Percentiles rank a stretch among this genome's conserved stretches.
Conservation (phyloP, 2,797 vertebrate genomes). For the Sciurus vulgaris region DNA sequence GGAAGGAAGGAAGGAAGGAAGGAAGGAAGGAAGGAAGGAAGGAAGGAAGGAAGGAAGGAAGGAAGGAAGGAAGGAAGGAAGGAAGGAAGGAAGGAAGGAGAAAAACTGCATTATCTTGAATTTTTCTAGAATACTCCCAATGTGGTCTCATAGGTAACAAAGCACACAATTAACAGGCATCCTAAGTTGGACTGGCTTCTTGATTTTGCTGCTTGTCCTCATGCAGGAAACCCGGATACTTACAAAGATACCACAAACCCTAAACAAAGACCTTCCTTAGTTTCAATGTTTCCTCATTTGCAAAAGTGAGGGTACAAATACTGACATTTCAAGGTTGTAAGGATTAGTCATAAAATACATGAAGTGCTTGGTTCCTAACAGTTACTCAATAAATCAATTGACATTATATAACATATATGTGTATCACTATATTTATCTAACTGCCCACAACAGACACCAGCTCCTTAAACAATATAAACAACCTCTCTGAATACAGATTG, state of each 20-base stretch:
- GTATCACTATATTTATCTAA: background rate
- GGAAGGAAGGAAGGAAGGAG: too few relatives aligned
- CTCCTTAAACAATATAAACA: background rate
- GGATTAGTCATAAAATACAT: background rate
- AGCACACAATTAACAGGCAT: background rate
- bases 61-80: too few relatives aligned
- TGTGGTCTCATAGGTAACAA: background rate
- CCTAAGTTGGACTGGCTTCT: background rate
- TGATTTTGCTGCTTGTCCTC: background rate
- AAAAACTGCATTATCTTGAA: background rate
- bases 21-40: too few relatives aligned
- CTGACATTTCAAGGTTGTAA: background rate
- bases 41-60: too few relatives aligned
- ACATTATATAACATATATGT: background rate
- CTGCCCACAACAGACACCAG: background rate
- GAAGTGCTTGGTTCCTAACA: background rate
- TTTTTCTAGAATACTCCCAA: background rate
- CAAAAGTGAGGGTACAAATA: background rate
- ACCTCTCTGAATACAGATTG: background rate
- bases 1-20: too few relatives aligned
- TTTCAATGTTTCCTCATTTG: background rate
- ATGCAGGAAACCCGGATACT: background rate
- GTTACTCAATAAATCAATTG: constrained; percentile 13
- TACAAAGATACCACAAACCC: background rate
- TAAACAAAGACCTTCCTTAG: background rate